Evolutionary conservation across 35 echinoderm and acorn worm species (phyloP).

Genomic region (Strongylocentrotus purpuratus): DNA sequence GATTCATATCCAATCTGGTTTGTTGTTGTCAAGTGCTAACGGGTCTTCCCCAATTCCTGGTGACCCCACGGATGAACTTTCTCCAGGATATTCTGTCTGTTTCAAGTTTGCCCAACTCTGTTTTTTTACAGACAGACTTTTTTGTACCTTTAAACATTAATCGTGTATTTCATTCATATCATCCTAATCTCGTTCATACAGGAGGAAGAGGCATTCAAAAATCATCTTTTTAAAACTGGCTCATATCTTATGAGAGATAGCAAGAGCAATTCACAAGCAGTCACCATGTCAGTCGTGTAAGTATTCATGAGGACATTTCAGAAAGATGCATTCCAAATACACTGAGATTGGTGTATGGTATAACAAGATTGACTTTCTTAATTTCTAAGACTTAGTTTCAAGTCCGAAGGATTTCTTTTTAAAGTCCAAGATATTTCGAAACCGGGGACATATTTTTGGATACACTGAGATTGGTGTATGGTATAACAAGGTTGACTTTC

Average conservation of each 20-base stretch:
- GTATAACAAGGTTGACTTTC: not conserved
- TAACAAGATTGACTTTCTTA: not conserved
- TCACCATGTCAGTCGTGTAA: conserved; percentile 87
- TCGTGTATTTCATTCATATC: no score
- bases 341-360: not conserved
- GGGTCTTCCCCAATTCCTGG: no score
- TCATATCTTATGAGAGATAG: conserved; percentile 67
- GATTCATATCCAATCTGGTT: not conserved
- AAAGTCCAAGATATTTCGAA: no score
- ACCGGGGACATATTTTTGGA: no score
- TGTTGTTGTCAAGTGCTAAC: not conserved
- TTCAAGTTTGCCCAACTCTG: no score
- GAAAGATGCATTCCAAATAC: not conserved
- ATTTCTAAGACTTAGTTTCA: no score
- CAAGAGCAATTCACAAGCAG: conserved; percentile 63
- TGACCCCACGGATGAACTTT: no score
- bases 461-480: not conserved
- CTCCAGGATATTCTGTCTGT: no score
- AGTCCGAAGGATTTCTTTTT: no score
- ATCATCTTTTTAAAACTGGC: conserved; percentile 56
- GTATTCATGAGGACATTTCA: conserved; percentile 31
- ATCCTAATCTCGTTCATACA: conserved; percentile 8
- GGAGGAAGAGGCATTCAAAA: conserved; percentile 67
- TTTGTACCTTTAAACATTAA: no score
- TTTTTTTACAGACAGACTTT: no score